phyloP scores from a whole-genome alignment of 1,140 invertebrate genomes.

The Ylistrum balloti region DNA sequence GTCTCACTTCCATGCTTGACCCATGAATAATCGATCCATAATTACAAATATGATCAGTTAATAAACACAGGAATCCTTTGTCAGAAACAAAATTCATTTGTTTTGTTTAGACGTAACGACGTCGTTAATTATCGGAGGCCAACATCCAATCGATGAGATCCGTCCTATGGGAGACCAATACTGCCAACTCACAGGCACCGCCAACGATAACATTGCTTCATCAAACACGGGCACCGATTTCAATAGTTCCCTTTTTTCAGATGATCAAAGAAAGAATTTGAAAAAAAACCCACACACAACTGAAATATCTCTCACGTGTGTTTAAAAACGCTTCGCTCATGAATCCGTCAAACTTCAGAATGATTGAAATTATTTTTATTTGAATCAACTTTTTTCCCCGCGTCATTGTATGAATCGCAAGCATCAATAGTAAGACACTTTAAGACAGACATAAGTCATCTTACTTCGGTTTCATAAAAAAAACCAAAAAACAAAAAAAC shows the following conservation, averaged over 20 bases:
- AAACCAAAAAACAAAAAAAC: too few relatives aligned
- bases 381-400: background rate
- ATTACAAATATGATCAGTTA: constrained; percentile 24
- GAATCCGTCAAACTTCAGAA: background rate
- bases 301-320: background rate
- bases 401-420: background rate
- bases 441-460: too few relatives aligned
- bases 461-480: too few relatives aligned
- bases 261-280: background rate
- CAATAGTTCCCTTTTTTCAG: background rate
- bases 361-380: background rate
- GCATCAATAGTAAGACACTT: too few relatives aligned
- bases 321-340: background rate
- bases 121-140: background rate
- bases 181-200: constrained; percentile 14
- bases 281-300: background rate
- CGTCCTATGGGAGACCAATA: background rate
- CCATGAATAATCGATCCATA: constrained; percentile 28
- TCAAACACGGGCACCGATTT: constrained; percentile 1
- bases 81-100: constrained; percentile 29
- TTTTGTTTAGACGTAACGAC: constrained; percentile 12
- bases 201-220: background rate
- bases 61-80: constrained; percentile 1
- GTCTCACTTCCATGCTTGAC: background rate
- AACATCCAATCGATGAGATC: background rate